Evolutionary conservation across 2,797 vertebrate species (phyloP).

Genomic region (Molothrus ater): DNA sequence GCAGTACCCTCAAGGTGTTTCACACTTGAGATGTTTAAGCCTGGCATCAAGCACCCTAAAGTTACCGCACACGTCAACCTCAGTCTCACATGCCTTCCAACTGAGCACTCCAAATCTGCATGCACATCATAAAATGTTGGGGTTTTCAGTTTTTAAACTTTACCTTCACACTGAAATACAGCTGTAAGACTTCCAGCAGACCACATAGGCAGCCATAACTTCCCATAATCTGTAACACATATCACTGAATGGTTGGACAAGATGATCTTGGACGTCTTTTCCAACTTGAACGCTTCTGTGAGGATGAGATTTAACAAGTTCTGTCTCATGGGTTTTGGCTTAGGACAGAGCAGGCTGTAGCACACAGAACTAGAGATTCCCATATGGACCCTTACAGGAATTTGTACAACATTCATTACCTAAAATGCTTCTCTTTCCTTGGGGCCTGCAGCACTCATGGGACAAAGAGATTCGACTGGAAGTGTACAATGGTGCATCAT

Average conservation of each 20-base stretch:
- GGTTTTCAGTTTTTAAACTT: neutral
- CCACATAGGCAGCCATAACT: neutral
- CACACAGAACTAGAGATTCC: neutral
- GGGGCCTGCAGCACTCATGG: rapidly evolving
- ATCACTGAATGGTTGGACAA: neutral
- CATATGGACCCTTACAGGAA: neutral
- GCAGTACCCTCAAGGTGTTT: neutral
- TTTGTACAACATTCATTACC: neutral
- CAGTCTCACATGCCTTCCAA: neutral
- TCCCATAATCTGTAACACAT: rapidly evolving
- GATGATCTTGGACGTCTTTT: neutral
- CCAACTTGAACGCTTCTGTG: neutral
- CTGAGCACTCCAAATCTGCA: neutral
- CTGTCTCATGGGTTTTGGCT: neutral
- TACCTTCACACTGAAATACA: neutral
- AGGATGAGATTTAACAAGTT: neutral
- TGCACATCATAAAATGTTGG: neutral
- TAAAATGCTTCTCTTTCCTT: neutral
- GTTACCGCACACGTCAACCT: neutral
- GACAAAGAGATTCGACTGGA: neutral
- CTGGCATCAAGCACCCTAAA: neutral
- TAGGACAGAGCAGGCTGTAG: neutral
- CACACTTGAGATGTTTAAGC: neutral
- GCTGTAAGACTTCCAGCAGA: neutral
- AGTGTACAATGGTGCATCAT: neutral